Percentiles rank a stretch among this genome's conserved stretches.
These are phyloP conservation scores for Exephanes ischioxanthus DNA, from an alignment of 2,888 invertebrate species.

Conservation along the genomic window DNA sequence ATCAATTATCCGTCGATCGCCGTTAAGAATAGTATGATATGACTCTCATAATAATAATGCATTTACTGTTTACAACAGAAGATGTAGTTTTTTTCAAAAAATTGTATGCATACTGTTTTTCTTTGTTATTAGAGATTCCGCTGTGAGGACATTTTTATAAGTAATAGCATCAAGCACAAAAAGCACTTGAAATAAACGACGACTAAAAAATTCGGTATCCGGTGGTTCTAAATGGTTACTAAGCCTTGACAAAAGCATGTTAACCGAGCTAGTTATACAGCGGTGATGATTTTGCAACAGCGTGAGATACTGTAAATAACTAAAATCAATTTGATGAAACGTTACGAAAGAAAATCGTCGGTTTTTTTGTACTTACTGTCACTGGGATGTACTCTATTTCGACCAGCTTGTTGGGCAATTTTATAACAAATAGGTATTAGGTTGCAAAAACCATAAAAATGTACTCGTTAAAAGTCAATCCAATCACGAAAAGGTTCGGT, in stretches of 20 bases:
- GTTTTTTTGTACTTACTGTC: conserved; percentile 83
- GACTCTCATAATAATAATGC: background rate
- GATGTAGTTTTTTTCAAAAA: background rate
- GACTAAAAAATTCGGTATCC: conserved; percentile 36
- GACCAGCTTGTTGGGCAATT: conserved; percentile 88
- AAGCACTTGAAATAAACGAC: conserved; percentile 66
- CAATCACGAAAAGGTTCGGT: background rate
- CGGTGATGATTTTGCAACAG: conserved; percentile 41
- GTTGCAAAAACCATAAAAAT: conserved; percentile 51
- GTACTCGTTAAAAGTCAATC: conserved; percentile 62
- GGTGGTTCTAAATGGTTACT: conserved; percentile 33
- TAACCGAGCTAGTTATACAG: conserved; percentile 47
- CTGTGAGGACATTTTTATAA: conserved; percentile 11
- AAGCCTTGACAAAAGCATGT: conserved; percentile 60
- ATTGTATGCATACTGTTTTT: background rate
- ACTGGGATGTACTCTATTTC: conserved; percentile 88
- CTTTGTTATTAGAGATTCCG: background rate
- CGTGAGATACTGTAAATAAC: conserved; percentile 14
- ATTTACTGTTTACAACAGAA: background rate
- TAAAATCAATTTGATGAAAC: conserved; percentile 5
- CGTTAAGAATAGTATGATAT: background rate
- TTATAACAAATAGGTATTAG: conserved; percentile 73
- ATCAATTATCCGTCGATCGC: conserved; percentile 1
- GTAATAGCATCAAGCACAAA: conserved; percentile 68
- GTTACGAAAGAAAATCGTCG: conserved; percentile 50